Evolutionary conservation across 2,888 invertebrate species (phyloP), one percentile per base, ranked within the genome.

Genomic region (Agapetus fuscipes): DNA sequence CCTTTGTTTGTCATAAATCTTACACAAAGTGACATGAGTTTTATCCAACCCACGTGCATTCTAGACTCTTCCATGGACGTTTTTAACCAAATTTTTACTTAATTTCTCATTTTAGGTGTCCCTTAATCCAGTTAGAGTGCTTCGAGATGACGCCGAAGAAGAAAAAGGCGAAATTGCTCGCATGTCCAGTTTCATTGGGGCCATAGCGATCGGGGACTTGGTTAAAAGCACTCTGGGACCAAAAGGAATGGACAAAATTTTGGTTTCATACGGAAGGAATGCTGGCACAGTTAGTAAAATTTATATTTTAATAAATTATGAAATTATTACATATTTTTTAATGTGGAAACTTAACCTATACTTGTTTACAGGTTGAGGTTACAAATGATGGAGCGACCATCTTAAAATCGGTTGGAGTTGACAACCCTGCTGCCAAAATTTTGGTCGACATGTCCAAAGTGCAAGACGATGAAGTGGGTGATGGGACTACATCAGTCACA

Each of bases 351-450:
- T 28, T 12, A 7, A n/a, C 13, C n/a, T 7, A 28, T 28, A 7
- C n/a, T 28, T 28, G 11, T 12, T 17, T 14, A 4, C 15, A 72
- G 65, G 89, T 99, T 40, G 87, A 95, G 66, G 93, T 99, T 3
- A 98, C 98, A 36, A 98, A 98, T 64, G 98, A 98, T 67, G 98
- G 98, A 41, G 98, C 98, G 10, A 99, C 98, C 5, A 99, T 99
- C 57, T 69, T 98, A 37, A 90, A 94, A 61, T 80, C 90, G 1
- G 79, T 98, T 40, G 97, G 97, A 37, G 89, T 99, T 12, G 97
- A 98, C 59, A 98, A 99, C 64, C 96, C 98, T 14, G 97, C 98
- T 17, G 97, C 97, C 1, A 99, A 98, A 67, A 90, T 98, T 54
- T 72, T 98, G 34, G 95, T 98, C n/a, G 94, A 98, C 52, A 96